Percentiles rank a stretch among this genome's conserved stretches.
Evolutionary conservation across 2,888 invertebrate species (phyloP).

Genomic region (Thysanoteuthis rhombus): DNA sequence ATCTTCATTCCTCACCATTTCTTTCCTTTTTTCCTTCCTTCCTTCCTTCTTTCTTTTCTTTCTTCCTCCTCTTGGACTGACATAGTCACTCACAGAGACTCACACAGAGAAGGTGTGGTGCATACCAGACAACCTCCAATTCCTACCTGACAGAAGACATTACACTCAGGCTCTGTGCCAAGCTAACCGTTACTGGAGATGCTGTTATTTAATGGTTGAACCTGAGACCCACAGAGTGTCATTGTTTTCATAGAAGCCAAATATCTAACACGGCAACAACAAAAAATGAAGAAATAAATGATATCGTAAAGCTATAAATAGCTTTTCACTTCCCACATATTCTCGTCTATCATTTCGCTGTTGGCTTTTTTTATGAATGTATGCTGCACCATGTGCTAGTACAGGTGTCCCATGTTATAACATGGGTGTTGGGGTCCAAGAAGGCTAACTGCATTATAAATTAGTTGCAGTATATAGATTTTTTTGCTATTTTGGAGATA

Average conservation of each 20-base stretch:
- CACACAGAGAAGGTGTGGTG: background rate
- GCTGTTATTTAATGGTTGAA: background rate
- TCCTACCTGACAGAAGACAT: conserved; percentile 13
- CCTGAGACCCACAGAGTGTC: background rate
- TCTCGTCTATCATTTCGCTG: background rate
- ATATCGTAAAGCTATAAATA: background rate
- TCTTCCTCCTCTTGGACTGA: background rate
- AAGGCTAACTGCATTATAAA: no score
- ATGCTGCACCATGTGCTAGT: background rate
- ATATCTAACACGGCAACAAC: background rate
- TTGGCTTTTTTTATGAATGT: background rate
- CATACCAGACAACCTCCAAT: background rate
- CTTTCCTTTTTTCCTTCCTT: no score
- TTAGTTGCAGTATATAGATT: no score
- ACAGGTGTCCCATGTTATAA: no score
- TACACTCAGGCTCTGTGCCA: background rate
- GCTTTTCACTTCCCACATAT: background rate
- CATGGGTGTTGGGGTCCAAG: no score
- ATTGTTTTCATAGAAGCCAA: background rate
- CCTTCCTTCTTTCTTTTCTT: background rate
- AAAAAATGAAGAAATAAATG: background rate
- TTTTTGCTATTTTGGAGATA: no score
- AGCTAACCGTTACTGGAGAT: background rate
- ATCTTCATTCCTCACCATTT: background rate
- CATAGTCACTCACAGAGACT: background rate